Base-by-base conservation (phyloP, 2,113 vertebrate species). In the Drymodes brunneopygia region DNA sequence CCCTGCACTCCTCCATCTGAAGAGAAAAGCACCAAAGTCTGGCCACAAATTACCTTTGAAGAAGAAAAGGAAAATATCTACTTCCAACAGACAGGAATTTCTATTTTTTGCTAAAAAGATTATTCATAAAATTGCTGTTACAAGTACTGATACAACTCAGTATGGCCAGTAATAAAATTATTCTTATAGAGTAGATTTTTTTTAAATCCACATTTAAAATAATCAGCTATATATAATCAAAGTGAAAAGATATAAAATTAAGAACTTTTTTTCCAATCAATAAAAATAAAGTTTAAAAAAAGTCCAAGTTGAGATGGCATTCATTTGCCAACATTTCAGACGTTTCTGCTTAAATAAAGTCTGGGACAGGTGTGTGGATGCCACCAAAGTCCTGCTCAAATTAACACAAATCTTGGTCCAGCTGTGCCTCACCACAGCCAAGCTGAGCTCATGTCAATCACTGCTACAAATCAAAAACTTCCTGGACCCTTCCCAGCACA, bases 241-340 rank as follows among this genome's bases (percentile, higher is more conserved):
- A 81, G 28, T 3, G 12, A 53, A 61, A 42, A 48, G 40, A 47
- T 15, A 56, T 28, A 33, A 58, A 53, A 61, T 14, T 6, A 48
- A 33, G 19, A 11, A 0, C 2, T 15, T 24, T 40, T 58, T 60
- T 69, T 44, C 9, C 8, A 45, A 57, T 80, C 11, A 25, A 53
- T 31, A 1, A 38, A 17, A 6, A 15, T 61, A 36, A 8, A 15
- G 4, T 2, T 16, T 2, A 2, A 40, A 48, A 54, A 47, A 42
- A 38, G 4, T 29, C 10, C 6, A 67, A 86, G 3, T 24, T 3
- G 3, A 50, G 33, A 44, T 17, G 47, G 35, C 13, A 38, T 82
- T 81, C n/a, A 58, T 10, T 7, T 70, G 33, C 12, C 35, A 10
- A 8, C 40, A 82, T 33, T 48, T 53, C 15, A 44, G 66, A 67